phyloP scores from a whole-genome alignment of 2,797 vertebrate species.

The Hapalemur alaotrensis region DNA sequence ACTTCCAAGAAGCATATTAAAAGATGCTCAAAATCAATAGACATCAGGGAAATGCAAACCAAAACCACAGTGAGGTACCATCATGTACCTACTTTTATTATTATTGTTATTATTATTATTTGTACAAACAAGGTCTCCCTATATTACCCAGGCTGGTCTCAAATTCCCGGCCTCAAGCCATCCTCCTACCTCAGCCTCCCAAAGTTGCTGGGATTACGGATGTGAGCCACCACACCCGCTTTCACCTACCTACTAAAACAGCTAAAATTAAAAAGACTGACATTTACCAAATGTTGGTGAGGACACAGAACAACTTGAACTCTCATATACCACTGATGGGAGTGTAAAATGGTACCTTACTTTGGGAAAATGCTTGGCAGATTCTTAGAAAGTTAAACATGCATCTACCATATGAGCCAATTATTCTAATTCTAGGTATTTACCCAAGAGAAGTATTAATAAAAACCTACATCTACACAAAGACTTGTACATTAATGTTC shows the following conservation, averaged over 20 bases:
- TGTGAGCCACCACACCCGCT: no score
- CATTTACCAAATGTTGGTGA: neutral
- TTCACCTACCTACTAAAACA: neutral
- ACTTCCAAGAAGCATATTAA: neutral
- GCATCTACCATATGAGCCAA: neutral
- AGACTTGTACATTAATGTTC: neutral
- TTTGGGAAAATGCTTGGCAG: neutral
- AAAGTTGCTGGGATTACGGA: no score
- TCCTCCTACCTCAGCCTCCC: no score
- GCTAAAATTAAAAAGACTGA: neutral
- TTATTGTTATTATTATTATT: no score
- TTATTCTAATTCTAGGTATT: neutral
- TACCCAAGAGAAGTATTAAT: neutral
- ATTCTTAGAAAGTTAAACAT: neutral
- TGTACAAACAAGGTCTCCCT: no score
- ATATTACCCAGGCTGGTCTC: no score
- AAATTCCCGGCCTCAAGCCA: no score
- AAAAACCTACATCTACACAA: neutral
- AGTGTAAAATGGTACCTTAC: neutral
- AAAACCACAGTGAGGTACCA: neutral
- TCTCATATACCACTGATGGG: neutral
- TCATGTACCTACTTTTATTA: neutral
- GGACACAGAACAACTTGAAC: neutral
- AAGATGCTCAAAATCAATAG: neutral
- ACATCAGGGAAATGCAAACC: neutral